Evolutionary conservation across 1,140 invertebrate genomes (phyloP).

Genomic region (Cotesia chilonis): DNA sequence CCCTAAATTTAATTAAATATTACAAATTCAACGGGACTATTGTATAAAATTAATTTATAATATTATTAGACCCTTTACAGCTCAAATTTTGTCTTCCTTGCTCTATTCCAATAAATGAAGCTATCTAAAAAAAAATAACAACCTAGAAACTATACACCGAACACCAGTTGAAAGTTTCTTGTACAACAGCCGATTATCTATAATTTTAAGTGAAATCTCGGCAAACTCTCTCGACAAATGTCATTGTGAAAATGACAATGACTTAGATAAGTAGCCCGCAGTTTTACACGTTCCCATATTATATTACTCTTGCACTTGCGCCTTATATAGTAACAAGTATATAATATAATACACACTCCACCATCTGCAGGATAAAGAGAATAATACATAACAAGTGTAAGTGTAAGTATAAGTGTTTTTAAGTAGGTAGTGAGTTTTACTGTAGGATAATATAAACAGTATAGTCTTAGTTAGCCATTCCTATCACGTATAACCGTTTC

Average conservation of each 20-base stretch:
- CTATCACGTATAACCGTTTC: conserved; percentile 7
- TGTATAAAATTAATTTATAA: no score
- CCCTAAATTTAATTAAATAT: no score
- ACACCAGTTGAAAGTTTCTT: conserved; percentile 9
- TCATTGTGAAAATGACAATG: conserved; percentile 19
- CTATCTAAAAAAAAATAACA: no score
- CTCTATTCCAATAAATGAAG: no score
- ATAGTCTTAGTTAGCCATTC: not conserved
- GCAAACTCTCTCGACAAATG: not conserved
- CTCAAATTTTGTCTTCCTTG: no score
- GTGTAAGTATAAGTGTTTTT: not conserved
- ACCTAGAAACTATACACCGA: no score
- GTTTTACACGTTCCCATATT: not conserved
- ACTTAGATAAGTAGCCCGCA: conserved; percentile 14
- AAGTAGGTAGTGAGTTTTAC: not conserved
- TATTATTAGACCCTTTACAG: no score
- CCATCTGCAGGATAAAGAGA: not conserved
- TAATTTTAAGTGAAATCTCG: conserved; percentile 16
- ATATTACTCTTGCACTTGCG: not conserved
- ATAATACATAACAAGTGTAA: no score
- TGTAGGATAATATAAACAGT: not conserved
- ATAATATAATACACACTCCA: no score
- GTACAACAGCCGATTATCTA: not conserved
- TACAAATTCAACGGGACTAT: no score
- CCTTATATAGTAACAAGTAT: no score